phyloP scores from a whole-genome alignment of 2,113 vertebrate genomes.

The Geococcyx californianus region DNA sequence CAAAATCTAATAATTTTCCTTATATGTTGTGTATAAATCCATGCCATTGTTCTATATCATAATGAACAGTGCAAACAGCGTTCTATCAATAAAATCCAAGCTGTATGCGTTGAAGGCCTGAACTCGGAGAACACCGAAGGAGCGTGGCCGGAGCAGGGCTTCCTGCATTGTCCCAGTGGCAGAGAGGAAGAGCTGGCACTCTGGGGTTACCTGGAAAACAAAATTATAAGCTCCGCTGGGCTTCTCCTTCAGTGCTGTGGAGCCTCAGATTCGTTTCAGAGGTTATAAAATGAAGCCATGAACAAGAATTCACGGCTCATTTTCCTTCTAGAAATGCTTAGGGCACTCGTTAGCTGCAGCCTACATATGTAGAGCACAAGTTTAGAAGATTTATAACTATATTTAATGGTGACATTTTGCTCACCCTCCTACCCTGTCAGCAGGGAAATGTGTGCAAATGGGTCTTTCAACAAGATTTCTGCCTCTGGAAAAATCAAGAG shows the following conservation, averaged over 20 bases:
- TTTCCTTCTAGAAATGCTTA: background rate
- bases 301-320: background rate
- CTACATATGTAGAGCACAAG: background rate
- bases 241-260: rapidly evolving
- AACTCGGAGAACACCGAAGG: background rate
- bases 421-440: background rate
- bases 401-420: background rate
- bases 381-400: background rate
- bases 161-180: rapidly evolving
- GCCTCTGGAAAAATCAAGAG: background rate
- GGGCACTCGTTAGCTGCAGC: background rate
- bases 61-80: background rate
- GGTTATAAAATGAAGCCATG: background rate
- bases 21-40: background rate
- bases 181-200: background rate
- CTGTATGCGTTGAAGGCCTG: rapidly evolving
- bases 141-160: background rate
- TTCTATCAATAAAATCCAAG: background rate
- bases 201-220: background rate
- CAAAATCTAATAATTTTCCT: background rate
- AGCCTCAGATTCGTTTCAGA: background rate
- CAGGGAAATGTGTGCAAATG: background rate
- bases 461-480: background rate
- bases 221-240: rapidly evolving
- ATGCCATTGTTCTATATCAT: background rate